phyloP scores from a whole-genome alignment of 2,113 vertebrate genomes.

The Pterocles gutturalis region DNA sequence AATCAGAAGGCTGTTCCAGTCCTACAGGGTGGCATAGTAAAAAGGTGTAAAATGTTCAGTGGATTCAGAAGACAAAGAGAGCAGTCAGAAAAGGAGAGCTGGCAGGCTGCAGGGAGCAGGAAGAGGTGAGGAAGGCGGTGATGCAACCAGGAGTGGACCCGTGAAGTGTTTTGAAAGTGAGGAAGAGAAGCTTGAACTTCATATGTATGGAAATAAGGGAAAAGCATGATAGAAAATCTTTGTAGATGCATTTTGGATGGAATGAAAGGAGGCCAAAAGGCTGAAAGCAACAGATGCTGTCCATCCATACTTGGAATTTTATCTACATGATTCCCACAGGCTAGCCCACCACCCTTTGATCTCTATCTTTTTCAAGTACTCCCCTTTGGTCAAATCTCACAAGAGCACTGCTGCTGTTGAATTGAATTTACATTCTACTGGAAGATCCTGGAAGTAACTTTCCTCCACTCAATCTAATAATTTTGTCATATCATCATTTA shows the following conservation, averaged over 20 bases:
- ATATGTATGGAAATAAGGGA: neutral
- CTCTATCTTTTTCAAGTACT: slow-evolving; percentile 6
- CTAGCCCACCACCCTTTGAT: neutral
- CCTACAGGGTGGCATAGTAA: slow-evolving; percentile 8
- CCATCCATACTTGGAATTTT: neutral
- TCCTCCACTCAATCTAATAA: neutral
- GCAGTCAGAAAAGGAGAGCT: neutral
- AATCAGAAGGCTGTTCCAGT: slow-evolving; percentile 25
- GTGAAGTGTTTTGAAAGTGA: neutral
- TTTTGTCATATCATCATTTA: neutral
- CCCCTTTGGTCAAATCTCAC: neutral
- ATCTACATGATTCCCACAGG: neutral
- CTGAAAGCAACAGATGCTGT: neutral
- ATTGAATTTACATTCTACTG: neutral
- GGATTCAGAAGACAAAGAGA: neutral
- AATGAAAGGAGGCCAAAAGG: neutral
- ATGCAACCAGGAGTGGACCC: neutral
- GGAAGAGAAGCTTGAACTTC: neutral
- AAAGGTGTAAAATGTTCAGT: neutral
- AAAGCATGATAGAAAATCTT: neutral
- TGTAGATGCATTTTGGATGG: neutral
- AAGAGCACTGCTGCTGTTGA: neutral
- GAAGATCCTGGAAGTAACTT: neutral
- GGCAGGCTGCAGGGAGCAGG: neutral
- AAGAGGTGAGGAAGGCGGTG: neutral